Percentiles rank a stretch among this genome's conserved stretches.
These are phyloP conservation scores for Lanius collurio DNA, from an alignment of 2,113 vertebrate species.

Conservation along the genomic window DNA sequence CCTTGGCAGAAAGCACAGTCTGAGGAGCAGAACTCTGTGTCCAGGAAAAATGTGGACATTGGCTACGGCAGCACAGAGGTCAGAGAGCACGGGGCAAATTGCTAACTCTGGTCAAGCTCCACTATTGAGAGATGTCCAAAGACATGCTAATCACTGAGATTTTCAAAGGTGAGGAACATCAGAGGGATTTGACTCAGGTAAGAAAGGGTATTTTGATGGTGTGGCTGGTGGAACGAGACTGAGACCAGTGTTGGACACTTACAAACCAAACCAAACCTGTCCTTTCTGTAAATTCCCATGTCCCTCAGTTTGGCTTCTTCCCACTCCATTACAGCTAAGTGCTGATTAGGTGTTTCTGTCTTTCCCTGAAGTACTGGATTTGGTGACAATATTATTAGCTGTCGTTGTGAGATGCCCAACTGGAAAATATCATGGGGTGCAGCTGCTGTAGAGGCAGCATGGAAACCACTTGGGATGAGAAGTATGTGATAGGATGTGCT, in stretches of 20 bases:
- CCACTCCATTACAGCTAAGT: not conserved
- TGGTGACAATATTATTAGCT: not conserved
- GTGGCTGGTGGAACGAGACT: not conserved
- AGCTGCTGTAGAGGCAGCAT: not conserved
- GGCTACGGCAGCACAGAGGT: not conserved
- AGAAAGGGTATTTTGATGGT: not conserved
- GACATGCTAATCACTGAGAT: not conserved
- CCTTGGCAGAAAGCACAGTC: not conserved
- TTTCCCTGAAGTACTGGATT: not conserved
- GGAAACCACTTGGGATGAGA: not conserved
- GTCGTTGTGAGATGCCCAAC: not conserved
- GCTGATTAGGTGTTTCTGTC: not conserved
- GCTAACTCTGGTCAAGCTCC: rapidly evolving
- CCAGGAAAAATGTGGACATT: not conserved
- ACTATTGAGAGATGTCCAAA: not conserved
- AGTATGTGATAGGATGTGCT: not conserved
- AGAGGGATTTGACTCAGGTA: not conserved
- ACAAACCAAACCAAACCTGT: not conserved
- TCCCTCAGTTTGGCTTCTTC: not conserved
- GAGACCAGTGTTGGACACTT: not conserved
- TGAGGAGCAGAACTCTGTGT: not conserved
- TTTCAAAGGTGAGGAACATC: not conserved
- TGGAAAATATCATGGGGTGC: rapidly evolving
- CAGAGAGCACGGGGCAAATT: not conserved
- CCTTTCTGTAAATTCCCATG: not conserved